Evolutionary conservation across 2,113 vertebrate genomes (phyloP).

Genomic region (Geococcyx californianus): DNA sequence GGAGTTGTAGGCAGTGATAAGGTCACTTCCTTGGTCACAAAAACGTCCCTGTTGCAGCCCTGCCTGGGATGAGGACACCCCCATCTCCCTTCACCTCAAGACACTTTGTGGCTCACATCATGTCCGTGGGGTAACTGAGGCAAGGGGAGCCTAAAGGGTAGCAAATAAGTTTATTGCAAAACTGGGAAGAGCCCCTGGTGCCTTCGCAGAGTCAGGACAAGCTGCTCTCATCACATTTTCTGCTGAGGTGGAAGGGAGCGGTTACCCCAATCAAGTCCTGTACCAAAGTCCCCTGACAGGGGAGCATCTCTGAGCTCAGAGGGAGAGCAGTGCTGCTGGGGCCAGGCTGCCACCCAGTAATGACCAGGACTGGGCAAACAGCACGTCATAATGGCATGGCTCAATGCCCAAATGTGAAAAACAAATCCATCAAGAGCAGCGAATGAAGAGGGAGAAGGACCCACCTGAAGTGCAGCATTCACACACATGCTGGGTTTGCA

Average conservation of each 20-base stretch:
- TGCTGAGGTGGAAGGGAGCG: accelerated
- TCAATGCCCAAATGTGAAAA: not conserved
- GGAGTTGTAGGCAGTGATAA: too few relatives aligned
- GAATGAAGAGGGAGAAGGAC: too few relatives aligned
- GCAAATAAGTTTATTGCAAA: not conserved
- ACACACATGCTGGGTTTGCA: not conserved
- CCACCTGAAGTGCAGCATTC: not conserved
- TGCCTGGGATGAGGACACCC: not conserved
- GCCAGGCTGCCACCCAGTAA: not conserved
- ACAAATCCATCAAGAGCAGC: not conserved
- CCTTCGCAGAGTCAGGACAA: not conserved
- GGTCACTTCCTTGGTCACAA: not conserved
- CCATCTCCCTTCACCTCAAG: too few relatives aligned
- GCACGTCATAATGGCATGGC: not conserved
- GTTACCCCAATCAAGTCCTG: not conserved
- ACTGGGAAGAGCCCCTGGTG: not conserved
- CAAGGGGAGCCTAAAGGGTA: not conserved
- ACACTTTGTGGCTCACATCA: not conserved
- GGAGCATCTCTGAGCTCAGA: not conserved
- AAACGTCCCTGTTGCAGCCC: not conserved
- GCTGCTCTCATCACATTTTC: not conserved
- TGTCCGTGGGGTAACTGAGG: not conserved
- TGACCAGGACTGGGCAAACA: not conserved
- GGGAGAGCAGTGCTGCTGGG: not conserved
- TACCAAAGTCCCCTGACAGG: not conserved